phyloP scores from a whole-genome alignment of 2,113 vertebrate species.

The Cyanocitta stelleri region DNA sequence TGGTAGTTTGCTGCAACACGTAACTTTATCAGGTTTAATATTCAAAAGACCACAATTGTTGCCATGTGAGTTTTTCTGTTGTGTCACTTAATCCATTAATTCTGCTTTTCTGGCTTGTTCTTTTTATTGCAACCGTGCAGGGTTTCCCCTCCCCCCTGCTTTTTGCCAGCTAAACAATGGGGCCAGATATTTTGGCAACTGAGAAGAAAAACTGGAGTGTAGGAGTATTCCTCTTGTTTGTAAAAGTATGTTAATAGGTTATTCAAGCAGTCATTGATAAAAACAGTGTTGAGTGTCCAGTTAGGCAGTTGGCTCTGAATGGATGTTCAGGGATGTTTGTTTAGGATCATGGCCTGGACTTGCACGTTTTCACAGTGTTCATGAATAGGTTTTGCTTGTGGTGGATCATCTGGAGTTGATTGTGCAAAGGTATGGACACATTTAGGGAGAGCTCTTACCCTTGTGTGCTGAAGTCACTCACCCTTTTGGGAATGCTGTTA shows the following conservation, averaged over 20 bases:
- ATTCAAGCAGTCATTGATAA: neutral
- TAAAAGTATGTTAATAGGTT: neutral
- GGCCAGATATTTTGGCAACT: neutral
- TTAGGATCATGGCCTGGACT: neutral
- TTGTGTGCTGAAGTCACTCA: neutral
- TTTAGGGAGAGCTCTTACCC: neutral
- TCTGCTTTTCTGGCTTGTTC: neutral
- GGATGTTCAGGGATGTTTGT: neutral
- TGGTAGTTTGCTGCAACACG: neutral
- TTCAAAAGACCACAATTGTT: neutral
- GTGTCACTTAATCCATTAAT: neutral
- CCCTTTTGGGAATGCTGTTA: neutral
- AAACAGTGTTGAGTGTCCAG: neutral
- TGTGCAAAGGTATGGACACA: accelerated
- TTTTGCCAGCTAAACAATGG: neutral
- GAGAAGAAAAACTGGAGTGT: neutral
- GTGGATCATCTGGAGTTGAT: accelerated
- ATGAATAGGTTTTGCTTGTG: accelerated
- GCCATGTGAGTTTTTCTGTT: neutral
- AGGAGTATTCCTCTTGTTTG: neutral
- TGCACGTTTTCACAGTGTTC: neutral
- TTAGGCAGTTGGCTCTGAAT: neutral
- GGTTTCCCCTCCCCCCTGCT: accelerated
- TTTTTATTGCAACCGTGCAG: accelerated
- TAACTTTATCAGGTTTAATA: neutral